A percentile compares a stretch with the other conserved stretches of the same genome.
phyloP scores from a whole-genome alignment of 1,140 invertebrate species.

The Mylabris phalerata region DNA sequence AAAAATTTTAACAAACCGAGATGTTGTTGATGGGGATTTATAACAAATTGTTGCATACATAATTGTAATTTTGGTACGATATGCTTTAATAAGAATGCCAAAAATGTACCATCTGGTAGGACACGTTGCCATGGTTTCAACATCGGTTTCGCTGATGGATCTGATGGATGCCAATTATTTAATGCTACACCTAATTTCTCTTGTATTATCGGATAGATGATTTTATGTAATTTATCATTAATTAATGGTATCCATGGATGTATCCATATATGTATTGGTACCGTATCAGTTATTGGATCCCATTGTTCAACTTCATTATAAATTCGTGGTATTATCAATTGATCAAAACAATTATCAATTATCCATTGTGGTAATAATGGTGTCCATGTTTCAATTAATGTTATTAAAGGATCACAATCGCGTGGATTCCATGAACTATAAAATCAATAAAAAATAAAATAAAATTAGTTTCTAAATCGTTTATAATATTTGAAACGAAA shows the following conservation, averaged over 20 bases:
- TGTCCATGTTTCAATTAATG: conserved; percentile 75
- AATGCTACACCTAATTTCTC: conserved; percentile 85
- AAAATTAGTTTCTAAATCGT: background rate
- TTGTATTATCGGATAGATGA: conserved; percentile 86
- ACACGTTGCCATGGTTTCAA: conserved; percentile 87
- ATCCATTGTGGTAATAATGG: conserved; percentile 77
- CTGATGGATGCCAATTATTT: conserved; percentile 85
- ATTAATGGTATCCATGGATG: conserved; percentile 88
- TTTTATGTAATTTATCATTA: conserved; percentile 59
- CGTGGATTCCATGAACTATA: conserved; percentile 63
- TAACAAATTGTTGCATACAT: conserved; percentile 61
- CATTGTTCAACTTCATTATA: conserved; percentile 77
- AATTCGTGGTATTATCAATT: conserved; percentile 73
- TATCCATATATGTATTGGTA: conserved; percentile 94
- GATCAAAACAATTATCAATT: conserved; percentile 71
- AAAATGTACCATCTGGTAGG: conserved; percentile 73
- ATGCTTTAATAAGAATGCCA: conserved; percentile 80
- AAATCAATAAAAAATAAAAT: conserved; percentile 15
- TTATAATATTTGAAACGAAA: background rate
- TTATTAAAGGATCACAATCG: conserved; percentile 65
- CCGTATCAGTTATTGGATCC: conserved; percentile 90
- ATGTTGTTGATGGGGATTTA: conserved; percentile 82
- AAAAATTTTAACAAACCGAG: conserved; percentile 47
- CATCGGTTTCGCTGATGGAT: conserved; percentile 86
- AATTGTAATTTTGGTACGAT: conserved; percentile 85